phyloP scores from a whole-genome alignment of 2,888 invertebrate genomes.

The Keiferia lycopersicella region DNA sequence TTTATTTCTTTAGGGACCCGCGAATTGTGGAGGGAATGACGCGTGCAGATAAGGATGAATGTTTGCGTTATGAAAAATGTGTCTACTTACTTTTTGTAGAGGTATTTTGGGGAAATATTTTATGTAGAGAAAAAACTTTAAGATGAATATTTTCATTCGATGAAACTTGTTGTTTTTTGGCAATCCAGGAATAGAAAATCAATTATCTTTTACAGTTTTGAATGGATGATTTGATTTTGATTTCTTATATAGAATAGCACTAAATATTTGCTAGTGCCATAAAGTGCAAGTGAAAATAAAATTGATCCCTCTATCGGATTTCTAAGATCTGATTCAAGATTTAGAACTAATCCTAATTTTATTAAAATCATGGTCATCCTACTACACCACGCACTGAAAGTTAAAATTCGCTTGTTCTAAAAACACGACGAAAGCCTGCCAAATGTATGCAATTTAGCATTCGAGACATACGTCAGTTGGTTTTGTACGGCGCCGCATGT shows the following conservation, averaged over 20 bases:
- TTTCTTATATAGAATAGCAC: no score
- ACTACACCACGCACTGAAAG: constrained; percentile 44
- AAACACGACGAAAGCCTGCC: constrained; percentile 59
- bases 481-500: constrained; percentile 16
- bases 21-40: constrained; percentile 3
- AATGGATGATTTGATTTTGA: no score
- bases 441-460: constrained; percentile 56
- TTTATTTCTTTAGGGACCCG: constrained; percentile 6
- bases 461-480: constrained; percentile 35
- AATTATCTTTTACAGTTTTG: no score
- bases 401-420: constrained; percentile 64
- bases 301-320: no score
- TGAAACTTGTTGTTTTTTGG: no score
- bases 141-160: no score
- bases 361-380: constrained; percentile 37
- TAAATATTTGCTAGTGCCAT: no score
- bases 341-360: not conserved
- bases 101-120: not conserved
- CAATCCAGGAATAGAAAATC: no score
- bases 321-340: not conserved
- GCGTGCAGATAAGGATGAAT: not conserved
- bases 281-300: no score
- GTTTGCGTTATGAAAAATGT: constrained; percentile 11
- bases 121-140: no score
- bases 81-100: not conserved